A percentile compares a stretch with the other conserved stretches of the same genome.
Evolutionary conservation across 2,113 vertebrate genomes (phyloP).

Genomic region (Thamnaconus septentrionalis): DNA sequence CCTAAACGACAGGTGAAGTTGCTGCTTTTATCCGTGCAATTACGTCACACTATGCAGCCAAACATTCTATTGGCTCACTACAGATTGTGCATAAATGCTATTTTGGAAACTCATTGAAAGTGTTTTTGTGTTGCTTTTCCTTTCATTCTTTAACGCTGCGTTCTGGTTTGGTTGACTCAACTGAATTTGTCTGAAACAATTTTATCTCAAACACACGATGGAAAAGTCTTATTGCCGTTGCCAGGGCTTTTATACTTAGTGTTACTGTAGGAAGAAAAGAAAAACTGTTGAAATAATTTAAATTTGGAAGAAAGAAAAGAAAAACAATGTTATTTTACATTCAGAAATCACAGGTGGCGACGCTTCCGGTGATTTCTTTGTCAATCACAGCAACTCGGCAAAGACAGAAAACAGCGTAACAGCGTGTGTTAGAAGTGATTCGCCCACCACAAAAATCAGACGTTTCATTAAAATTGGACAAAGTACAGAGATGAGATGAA

Average conservation of each 20-base stretch:
- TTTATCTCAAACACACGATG: no score
- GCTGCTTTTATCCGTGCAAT: slow-evolving; percentile 1
- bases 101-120: neutral
- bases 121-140: neutral
- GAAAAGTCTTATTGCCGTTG: no score
- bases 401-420: neutral
- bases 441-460: neutral
- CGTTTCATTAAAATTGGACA: no score
- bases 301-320: neutral
- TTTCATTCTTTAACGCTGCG: neutral
- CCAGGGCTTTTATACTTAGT: no score
- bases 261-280: no score
- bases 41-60: no score
- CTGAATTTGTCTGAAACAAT: no score
- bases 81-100: neutral
- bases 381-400: neutral
- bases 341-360: slow-evolving; percentile 22
- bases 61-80: neutral
- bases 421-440: slow-evolving; percentile 6
- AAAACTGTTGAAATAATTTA: neutral
- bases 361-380: neutral
- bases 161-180: neutral
- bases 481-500: no score
- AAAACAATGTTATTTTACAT: slow-evolving; percentile 15
- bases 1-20: neutral